These are phyloP conservation scores for Apistogramma diplotaenia DNA, from an alignment of 2,113 vertebrate genomes.

Conservation along the genomic window DNA sequence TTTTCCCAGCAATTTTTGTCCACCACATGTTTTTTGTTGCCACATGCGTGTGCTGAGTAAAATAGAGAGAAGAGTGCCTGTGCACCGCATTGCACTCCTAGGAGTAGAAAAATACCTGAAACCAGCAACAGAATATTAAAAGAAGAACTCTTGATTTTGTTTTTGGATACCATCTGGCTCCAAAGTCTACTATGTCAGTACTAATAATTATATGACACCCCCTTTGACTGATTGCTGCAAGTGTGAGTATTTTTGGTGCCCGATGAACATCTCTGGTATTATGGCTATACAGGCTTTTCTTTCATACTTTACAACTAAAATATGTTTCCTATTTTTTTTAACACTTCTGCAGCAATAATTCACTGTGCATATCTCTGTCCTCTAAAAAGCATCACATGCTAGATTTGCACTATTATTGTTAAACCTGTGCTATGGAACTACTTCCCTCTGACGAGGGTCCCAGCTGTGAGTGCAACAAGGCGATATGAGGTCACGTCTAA, in stretches of 20 bases:
- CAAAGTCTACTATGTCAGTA: neutral
- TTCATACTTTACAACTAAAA: neutral
- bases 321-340: neutral
- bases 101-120: neutral
- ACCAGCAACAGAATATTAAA: neutral
- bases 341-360: neutral
- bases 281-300: neutral
- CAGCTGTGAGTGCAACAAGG: slow-evolving; percentile 11
- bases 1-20: neutral
- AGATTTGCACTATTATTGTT: neutral
- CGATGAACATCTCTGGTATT: neutral
- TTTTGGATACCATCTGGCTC: neutral
- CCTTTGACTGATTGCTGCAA: neutral
- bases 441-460: neutral
- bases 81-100: neutral
- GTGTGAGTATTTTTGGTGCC: neutral
- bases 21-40: neutral
- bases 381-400: neutral
- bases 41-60: neutral
- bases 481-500: slow-evolving; percentile 19
- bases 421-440: neutral
- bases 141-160: neutral
- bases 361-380: neutral
- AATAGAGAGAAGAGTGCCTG: neutral
- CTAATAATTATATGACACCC: neutral